Percentiles rank a stretch among this genome's conserved stretches.
These are phyloP conservation scores for Ichneumoninae sp. DNA, from an alignment of 2,888 invertebrate genomes.

Conservation along the genomic window DNA sequence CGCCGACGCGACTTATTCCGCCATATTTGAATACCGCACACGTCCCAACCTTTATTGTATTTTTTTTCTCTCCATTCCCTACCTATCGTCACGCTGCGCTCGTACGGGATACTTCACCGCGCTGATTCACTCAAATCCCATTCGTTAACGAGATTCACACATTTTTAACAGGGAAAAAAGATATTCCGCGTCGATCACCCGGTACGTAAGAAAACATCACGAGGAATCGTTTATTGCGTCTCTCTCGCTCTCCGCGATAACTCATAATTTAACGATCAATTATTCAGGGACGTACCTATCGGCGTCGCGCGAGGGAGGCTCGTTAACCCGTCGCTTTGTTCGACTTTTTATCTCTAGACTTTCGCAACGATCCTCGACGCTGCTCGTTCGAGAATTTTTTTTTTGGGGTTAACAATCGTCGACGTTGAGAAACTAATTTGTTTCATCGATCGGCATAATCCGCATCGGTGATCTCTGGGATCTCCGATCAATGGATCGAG, in stretches of 20 bases:
- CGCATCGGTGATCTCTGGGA: not conserved
- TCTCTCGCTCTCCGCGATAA: slow-evolving; percentile 51
- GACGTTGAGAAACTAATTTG: not conserved
- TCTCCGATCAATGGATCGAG: slow-evolving; percentile 11
- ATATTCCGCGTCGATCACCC: not conserved
- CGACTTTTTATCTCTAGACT: not conserved
- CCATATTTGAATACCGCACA: slow-evolving; percentile 73
- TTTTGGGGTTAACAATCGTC: not conserved
- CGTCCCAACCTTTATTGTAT: slow-evolving; percentile 20
- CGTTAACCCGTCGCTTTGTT: slow-evolving; percentile 5
- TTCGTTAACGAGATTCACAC: slow-evolving; percentile 3
- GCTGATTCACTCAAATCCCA: not conserved
- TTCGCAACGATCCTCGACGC: not conserved
- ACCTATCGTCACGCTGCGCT: slow-evolving; percentile 14
- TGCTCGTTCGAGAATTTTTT: not conserved
- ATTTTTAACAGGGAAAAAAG: not conserved
- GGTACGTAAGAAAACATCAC: slow-evolving; percentile 27
- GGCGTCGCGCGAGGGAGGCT: slow-evolving; percentile 28
- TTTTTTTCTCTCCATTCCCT: slow-evolving; percentile 52
- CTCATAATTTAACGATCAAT: slow-evolving; percentile 74
- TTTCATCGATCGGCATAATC: not conserved
- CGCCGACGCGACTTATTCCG: slow-evolving; percentile 69
- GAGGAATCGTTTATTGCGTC: slow-evolving; percentile 55
- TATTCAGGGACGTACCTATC: slow-evolving; percentile 65
- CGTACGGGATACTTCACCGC: not conserved